Conservation (phyloP, 2,888 invertebrate genomes). For the Tortricodes alternella region DNA sequence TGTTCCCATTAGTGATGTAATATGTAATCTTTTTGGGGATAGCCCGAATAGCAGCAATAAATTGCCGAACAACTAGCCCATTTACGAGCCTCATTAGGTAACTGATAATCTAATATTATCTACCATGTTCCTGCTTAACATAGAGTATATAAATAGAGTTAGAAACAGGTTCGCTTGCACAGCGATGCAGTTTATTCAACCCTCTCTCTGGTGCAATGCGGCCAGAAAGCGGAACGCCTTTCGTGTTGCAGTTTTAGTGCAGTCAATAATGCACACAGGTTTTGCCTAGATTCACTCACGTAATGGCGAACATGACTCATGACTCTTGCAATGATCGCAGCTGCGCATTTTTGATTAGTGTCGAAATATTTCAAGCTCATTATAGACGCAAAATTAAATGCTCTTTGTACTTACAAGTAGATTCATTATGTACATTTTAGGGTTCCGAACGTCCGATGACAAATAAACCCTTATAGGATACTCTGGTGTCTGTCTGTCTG, state of each 20-base stretch:
- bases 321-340: background rate
- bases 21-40: too few species aligned
- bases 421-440: too few species aligned
- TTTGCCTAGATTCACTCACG: background rate
- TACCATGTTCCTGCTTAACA: background rate
- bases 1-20: too few species aligned
- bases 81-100: too few species aligned
- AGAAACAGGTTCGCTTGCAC: conserved; percentile 9
- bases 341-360: background rate
- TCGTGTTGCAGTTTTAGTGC: conserved; percentile 33
- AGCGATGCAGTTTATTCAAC: conserved; percentile 31
- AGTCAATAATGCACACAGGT: conserved; percentile 24
- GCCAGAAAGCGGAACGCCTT: conserved; percentile 46
- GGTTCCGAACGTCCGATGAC: too few species aligned
- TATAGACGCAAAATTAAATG: too few species aligned
- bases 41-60: too few species aligned
- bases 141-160: background rate
- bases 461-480: too few species aligned
- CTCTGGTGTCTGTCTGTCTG: too few species aligned
- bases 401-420: background rate
- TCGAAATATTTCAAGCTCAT: background rate
- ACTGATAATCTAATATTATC: background rate
- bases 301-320: background rate
- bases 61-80: too few species aligned
- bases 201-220: conserved; percentile 29